Evolutionary conservation across 37 sponge, comb jelly and placozoan species (phyloP).

Genomic region (Bolinopsis microptera): DNA sequence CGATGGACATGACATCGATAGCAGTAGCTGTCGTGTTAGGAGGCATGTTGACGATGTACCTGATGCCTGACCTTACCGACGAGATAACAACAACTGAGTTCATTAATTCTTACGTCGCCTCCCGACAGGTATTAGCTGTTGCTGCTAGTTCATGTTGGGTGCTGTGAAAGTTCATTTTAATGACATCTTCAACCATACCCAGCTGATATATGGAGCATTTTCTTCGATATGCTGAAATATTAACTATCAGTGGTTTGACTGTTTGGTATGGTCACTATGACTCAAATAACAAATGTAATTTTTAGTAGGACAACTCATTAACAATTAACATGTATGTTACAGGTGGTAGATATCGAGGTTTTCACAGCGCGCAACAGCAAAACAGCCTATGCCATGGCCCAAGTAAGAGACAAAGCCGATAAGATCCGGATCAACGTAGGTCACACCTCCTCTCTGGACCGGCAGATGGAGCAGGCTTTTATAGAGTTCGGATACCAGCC

Average conservation of each 20-base stretch:
- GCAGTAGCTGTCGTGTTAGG: background rate
- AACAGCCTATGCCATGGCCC: background rate
- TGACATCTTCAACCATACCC: no score
- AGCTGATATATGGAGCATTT: no score
- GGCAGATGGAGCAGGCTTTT: conserved; percentile 2
- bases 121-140: background rate
- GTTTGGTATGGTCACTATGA: no score
- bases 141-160: no score
- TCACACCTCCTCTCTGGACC: background rate
- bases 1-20: background rate
- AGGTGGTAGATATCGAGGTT: background rate
- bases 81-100: conserved; percentile 16
- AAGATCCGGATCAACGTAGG: background rate
- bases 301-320: no score
- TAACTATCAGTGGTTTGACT: no score
- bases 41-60: background rate
- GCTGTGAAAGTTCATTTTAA: no score
- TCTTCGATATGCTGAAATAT: no score
- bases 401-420: background rate
- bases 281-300: no score
- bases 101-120: background rate
- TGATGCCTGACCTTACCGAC: background rate
- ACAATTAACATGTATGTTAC: no score
- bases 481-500: background rate
- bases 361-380: conserved; percentile 9